Conservation (phyloP, 2,113 vertebrate genomes). For the Stegastes partitus region DNA sequence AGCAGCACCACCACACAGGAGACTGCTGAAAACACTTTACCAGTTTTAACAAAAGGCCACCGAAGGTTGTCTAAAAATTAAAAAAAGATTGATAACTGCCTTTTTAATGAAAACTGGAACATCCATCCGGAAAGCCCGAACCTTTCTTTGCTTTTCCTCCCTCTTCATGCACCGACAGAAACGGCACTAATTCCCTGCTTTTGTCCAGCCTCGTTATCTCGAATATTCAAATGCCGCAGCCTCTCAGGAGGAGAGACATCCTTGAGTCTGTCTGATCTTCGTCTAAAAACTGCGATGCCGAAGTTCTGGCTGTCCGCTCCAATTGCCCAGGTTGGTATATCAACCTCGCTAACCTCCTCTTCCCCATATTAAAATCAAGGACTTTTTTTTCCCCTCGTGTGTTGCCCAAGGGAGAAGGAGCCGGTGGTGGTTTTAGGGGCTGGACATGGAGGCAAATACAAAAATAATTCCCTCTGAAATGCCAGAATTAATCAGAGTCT, state of each 20-base stretch:
- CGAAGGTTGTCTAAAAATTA: constrained; percentile 8
- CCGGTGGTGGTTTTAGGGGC: constrained; percentile 11
- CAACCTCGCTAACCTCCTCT: constrained; percentile 30
- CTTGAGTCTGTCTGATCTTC: constrained; percentile 55
- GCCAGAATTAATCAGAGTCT: constrained; percentile 70
- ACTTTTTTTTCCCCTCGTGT: constrained; percentile 1
- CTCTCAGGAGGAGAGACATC: constrained; percentile 48
- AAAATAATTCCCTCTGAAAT: constrained; percentile 71
- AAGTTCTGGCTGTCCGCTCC: constrained; percentile 39
- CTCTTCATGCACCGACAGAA: constrained; percentile 17
- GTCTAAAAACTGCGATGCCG: constrained; percentile 42
- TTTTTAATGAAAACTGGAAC: background rate
- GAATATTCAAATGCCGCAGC: constrained; percentile 39
- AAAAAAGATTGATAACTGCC: background rate
- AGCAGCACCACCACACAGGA: constrained; percentile 5
- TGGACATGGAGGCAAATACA: constrained; percentile 58
- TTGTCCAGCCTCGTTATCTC: constrained; percentile 41
- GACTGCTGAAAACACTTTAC: constrained; percentile 1
- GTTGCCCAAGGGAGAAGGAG: constrained; percentile 20
- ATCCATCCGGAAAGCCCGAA: background rate
- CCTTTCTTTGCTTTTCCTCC: constrained; percentile 8
- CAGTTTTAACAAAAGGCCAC: constrained; percentile 5
- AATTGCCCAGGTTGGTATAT: constrained; percentile 25
- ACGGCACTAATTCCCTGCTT: constrained; percentile 15
- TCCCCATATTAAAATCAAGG: constrained; percentile 60